Conservation (phyloP, 2,797 vertebrate species). For the Telmatherina bonti region DNA sequence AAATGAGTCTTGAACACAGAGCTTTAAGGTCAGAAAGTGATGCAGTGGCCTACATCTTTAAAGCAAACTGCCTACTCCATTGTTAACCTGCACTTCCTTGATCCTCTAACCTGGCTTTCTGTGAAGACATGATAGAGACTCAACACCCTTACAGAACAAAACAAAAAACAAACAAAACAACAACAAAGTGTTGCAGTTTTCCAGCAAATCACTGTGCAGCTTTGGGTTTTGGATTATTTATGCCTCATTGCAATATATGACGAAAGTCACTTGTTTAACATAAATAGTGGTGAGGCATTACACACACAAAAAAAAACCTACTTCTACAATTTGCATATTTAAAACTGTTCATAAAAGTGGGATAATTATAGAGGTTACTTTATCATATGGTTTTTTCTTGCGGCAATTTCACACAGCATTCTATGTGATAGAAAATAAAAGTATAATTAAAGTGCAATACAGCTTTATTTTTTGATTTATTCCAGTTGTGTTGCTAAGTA, state of each 20-base stretch:
- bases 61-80: background rate
- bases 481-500: background rate
- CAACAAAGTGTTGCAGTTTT: background rate
- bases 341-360: slow-evolving; percentile 2
- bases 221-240: background rate
- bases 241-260: background rate
- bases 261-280: background rate
- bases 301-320: background rate
- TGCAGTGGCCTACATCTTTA: too few species aligned
- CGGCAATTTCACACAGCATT: too few species aligned
- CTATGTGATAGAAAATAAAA: background rate
- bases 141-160: background rate
- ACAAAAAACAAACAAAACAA: too few species aligned
- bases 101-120: background rate
- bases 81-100: background rate
- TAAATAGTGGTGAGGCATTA: background rate
- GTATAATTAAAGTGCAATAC: too few species aligned
- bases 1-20: background rate
- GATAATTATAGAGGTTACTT: background rate
- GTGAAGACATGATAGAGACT: background rate
- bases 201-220: background rate
- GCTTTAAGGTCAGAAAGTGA: background rate
- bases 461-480: slow-evolving; percentile 4
- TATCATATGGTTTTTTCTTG: too few species aligned
- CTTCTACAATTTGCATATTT: background rate